Evolutionary conservation across 2,888 invertebrate species (phyloP).

Genomic region (Argyresthia goedartella): DNA sequence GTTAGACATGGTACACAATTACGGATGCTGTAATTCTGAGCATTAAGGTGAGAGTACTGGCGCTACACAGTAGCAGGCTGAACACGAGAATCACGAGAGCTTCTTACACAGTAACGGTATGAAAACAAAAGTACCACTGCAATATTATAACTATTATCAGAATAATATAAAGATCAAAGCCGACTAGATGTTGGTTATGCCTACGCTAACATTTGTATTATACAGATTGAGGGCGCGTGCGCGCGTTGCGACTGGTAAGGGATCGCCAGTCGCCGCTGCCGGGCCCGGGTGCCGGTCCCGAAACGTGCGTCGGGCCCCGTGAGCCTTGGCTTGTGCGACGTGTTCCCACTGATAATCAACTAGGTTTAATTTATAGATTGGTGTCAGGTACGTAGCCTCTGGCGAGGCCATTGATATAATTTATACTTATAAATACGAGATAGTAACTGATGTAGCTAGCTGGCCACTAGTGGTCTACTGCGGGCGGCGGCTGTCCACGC

Average conservation of each 20-base stretch:
- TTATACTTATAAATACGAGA: slow-evolving; percentile 18
- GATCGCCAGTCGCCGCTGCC: too few species aligned
- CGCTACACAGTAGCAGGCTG: slow-evolving; percentile 18
- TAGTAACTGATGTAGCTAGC: slow-evolving; percentile 16
- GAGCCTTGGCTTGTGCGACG: neutral
- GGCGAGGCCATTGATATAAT: slow-evolving; percentile 13
- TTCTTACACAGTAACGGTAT: slow-evolving; percentile 34
- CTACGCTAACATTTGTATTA: slow-evolving; percentile 51
- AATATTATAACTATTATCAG: slow-evolving; percentile 41
- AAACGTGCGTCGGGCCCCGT: neutral
- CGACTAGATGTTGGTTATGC: slow-evolving; percentile 62
- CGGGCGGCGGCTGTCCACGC: slow-evolving; percentile 17
- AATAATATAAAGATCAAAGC: slow-evolving; percentile 62
- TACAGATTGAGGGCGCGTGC: slow-evolving; percentile 9
- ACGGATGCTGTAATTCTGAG: neutral
- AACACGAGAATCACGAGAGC: slow-evolving; percentile 44
- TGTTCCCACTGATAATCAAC: slow-evolving; percentile 1
- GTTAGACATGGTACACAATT: neutral
- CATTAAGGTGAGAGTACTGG: neutral
- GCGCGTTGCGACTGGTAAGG: slow-evolving; percentile 4
- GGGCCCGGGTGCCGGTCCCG: neutral
- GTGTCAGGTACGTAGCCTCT: slow-evolving; percentile 42
- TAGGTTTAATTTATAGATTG: slow-evolving; percentile 14
- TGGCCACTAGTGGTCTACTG: slow-evolving; percentile 16
- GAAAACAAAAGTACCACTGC: slow-evolving; percentile 40